Percentiles rank a stretch among this genome's conserved stretches.
phyloP scores from a whole-genome alignment of 2,888 invertebrate species.

The Mylabris sibirica region DNA sequence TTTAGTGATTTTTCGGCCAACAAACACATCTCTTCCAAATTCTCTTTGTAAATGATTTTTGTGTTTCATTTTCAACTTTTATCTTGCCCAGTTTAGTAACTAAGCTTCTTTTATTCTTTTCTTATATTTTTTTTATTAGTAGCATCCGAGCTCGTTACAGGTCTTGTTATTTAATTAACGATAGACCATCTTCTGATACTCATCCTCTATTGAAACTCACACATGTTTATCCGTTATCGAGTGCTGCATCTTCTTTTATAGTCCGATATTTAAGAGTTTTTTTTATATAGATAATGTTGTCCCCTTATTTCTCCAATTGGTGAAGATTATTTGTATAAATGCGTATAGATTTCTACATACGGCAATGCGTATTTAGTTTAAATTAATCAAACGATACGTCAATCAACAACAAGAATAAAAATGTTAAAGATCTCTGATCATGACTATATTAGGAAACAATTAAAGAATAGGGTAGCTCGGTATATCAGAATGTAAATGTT shows the following conservation, averaged over 20 bases:
- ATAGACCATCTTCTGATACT: constrained; percentile 55
- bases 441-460: constrained; percentile 8
- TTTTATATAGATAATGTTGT: constrained; percentile 51
- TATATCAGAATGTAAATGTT: not conserved
- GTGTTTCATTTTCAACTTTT: not conserved
- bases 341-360: constrained; percentile 36
- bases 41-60: not conserved
- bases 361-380: constrained; percentile 53
- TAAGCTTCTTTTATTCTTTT: not conserved
- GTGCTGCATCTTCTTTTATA: constrained; percentile 58
- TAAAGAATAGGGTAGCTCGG: not conserved
- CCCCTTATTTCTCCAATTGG: not conserved
- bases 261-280: constrained; percentile 39
- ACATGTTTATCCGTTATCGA: constrained; percentile 59
- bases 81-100: not conserved
- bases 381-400: constrained; percentile 52
- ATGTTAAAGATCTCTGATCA: not conserved
- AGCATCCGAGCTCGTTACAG: constrained; percentile 54
- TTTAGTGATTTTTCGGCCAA: not conserved
- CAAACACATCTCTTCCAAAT: not conserved
- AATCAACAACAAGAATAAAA: constrained; percentile 45
- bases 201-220: constrained; percentile 60
- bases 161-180: constrained; percentile 62
- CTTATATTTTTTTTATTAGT: constrained; percentile 39
- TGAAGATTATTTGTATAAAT: constrained; percentile 14